A percentile compares a stretch with the other conserved stretches of the same genome.
Evolutionary conservation across 2,888 invertebrate genomes (phyloP).

Genomic region (Limnephilus rhombicus): DNA sequence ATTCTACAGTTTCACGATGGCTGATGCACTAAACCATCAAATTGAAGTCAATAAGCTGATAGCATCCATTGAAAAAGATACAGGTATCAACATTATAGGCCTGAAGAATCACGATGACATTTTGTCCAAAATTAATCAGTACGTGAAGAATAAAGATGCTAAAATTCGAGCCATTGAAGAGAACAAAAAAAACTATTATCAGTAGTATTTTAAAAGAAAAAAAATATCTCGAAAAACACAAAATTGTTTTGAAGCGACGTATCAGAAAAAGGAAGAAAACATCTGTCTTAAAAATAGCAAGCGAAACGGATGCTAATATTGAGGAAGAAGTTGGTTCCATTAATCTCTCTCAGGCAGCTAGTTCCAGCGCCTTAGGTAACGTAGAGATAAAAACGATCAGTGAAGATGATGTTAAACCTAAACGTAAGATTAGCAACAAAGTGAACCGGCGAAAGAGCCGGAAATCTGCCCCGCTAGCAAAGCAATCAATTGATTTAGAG

Average conservation of each 20-base stretch:
- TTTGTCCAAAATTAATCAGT: conserved; percentile 28
- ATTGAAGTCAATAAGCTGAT: conserved; percentile 34
- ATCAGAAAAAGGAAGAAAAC: conserved; percentile 6
- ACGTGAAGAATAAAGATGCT: conserved; percentile 31
- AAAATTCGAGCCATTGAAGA: conserved; percentile 21
- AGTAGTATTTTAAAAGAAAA: conserved; percentile 34
- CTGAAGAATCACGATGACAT: conserved; percentile 39
- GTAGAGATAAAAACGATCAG: not conserved
- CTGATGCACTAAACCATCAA: not conserved
- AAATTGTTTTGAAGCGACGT: not conserved
- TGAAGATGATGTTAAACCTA: not conserved
- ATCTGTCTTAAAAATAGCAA: not conserved
- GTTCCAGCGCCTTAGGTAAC: not conserved
- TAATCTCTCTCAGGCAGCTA: not conserved
- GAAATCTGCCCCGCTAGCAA: conserved; percentile 7
- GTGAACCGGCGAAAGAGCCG: not conserved
- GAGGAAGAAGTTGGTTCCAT: conserved; percentile 2
- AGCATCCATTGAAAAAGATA: conserved; percentile 24
- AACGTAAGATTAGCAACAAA: conserved; percentile 13
- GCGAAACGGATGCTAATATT: not conserved
- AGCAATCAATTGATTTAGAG: conserved; percentile 10
- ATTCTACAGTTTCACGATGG: not conserved
- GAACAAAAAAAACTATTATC: conserved; percentile 37
- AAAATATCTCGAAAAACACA: not conserved
- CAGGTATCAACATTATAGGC: not conserved